These are phyloP conservation scores for Catagonus wagneri DNA, from an alignment of 2,113 vertebrate species.

Conservation along the genomic window DNA sequence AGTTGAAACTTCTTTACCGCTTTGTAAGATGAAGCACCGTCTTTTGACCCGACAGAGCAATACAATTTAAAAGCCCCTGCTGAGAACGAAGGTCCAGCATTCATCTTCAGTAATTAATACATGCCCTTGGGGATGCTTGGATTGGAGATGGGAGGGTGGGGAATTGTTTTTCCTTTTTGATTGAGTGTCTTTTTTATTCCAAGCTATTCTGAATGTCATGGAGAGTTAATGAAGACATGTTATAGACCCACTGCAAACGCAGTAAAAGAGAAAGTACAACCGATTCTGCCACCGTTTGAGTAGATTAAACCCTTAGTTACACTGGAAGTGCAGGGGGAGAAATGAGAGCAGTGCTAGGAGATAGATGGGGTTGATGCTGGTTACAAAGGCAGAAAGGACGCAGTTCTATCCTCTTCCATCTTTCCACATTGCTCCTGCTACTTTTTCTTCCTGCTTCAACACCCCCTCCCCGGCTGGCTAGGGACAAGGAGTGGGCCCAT, in stretches of 20 bases:
- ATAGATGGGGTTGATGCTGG: constrained; percentile 9
- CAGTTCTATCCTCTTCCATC: not conserved
- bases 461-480: not conserved
- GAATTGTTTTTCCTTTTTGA: constrained; percentile 83
- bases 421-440: not conserved
- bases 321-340: constrained; percentile 64
- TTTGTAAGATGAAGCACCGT: constrained; percentile 81
- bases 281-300: constrained; percentile 82
- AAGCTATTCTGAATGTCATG: constrained; percentile 87
- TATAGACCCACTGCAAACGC: constrained; percentile 77
- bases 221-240: constrained; percentile 90
- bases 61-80: constrained; percentile 62
- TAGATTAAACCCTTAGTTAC: constrained; percentile 82
- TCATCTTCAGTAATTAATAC: constrained; percentile 83
- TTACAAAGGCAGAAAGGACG: constrained; percentile 40
- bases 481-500: not conserved
- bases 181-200: constrained; percentile 85
- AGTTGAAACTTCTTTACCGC: constrained; percentile 60
- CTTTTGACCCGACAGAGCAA: constrained; percentile 78
- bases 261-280: constrained; percentile 79
- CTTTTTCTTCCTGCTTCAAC: not conserved
- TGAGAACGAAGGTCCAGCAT: constrained; percentile 72
- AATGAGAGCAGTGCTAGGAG: constrained; percentile 52
- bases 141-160: constrained; percentile 46
- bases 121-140: constrained; percentile 75